Evolutionary conservation across 1,140 invertebrate species (phyloP), one percentile per base, ranked within the genome.

Genomic region (Melipona quadrifasciata): DNA sequence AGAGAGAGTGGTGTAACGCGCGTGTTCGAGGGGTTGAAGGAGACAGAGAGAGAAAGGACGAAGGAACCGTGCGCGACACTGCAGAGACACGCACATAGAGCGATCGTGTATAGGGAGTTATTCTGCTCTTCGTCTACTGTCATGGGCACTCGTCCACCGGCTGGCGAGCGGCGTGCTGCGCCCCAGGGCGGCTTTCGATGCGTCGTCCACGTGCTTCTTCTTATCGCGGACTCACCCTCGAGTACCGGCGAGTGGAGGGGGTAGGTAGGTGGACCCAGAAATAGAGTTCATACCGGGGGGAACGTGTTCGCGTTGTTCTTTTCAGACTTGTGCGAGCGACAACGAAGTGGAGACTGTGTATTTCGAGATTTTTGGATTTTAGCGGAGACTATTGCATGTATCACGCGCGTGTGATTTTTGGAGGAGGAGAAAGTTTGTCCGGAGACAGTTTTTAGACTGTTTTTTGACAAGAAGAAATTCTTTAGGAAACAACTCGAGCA

Each of bases 111-210:
- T n/a, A 65, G 74, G 57, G 24, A 78, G 57, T 88, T 87, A 82
- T 88, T 87, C 82, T 76, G 81, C 31, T 80, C 86, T 77, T 87
- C 78, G 70, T 76, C 74, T 79, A 84, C 82, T 68, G 81, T 88
- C 72, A 82, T 64, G n/a, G 68, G 53, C 86, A 88, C 87, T 89
- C 87, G 87, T 88, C 86, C 86, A 88, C 83, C 86, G 86, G 83
- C 87, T 89, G 87, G 87, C 86, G 87, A 89, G 74, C 82, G 64
- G 86, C 75, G 76, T 58, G 65, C 74, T 85, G 73, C 75, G 80
- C 83, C 80, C 58, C 57, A 68, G 47, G 82, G 77, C 77, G 79
- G 27, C 73, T 77, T 82, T 77, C 81, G 65, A 77, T 77, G 73
- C 76, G 24, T 24, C 67, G 67, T 84, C 55, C 82, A 84, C 82